These are phyloP conservation scores for Blastobasis adustella DNA, from an alignment of 2,888 invertebrate genomes.

Conservation along the genomic window DNA sequence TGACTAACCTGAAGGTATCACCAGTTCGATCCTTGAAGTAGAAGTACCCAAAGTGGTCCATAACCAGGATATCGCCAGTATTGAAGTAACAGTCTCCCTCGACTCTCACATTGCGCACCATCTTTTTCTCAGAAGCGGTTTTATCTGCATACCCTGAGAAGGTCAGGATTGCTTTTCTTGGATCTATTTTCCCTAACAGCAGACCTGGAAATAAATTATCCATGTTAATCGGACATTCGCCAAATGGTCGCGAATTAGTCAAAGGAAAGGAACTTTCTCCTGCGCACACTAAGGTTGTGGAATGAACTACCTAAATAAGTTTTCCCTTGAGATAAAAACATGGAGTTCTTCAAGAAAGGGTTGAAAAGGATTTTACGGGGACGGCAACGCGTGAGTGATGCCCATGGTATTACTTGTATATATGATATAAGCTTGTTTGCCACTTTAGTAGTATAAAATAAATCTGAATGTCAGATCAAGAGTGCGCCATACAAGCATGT, in stretches of 20 bases:
- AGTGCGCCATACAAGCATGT: no score
- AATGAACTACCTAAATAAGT: no score
- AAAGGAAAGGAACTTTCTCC: no score
- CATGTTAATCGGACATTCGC: not conserved
- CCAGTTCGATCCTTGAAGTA: constrained; percentile 95
- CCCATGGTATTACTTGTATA: no score
- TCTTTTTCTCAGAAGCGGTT: constrained; percentile 89
- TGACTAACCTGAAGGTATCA: constrained; percentile 79
- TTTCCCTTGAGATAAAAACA: no score
- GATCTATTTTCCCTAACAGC: constrained; percentile 79
- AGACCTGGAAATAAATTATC: constrained; percentile 70
- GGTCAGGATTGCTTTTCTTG: constrained; percentile 59
- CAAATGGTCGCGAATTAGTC: not conserved
- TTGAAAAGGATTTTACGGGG: no score
- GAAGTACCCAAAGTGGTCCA: constrained; percentile 94
- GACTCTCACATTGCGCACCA: constrained; percentile 84
- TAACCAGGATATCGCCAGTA: constrained; percentile 91
- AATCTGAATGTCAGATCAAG: no score
- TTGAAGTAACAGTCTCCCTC: constrained; percentile 94
- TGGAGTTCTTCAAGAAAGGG: no score
- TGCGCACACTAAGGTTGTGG: no score
- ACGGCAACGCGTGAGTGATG: no score
- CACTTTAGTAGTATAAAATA: no score
- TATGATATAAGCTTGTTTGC: no score
- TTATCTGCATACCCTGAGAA: constrained; percentile 71